These are phyloP conservation scores for Nymphalis urticae DNA, from an alignment of 2,888 invertebrate genomes.

Conservation along the genomic window DNA sequence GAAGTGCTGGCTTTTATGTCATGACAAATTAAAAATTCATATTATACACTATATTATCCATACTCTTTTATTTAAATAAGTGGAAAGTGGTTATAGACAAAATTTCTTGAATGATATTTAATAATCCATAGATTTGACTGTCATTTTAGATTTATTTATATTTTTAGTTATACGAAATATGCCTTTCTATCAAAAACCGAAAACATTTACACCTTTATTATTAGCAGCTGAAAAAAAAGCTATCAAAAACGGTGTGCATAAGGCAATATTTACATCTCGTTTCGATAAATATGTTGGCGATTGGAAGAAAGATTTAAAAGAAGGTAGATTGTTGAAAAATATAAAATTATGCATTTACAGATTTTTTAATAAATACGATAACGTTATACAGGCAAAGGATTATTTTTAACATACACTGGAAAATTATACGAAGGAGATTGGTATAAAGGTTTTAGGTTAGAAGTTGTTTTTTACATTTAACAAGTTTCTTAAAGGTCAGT, in stretches of 20 bases:
- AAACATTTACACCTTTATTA: constrained; percentile 61
- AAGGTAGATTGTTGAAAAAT: constrained; percentile 51
- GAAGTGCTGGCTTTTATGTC: too few relatives aligned
- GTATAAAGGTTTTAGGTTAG: constrained; percentile 72
- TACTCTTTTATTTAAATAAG: too few relatives aligned
- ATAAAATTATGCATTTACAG: not conserved
- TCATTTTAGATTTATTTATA: constrained; percentile 6
- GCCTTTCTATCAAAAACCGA: constrained; percentile 71
- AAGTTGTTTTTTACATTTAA: not conserved
- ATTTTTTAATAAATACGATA: not conserved
- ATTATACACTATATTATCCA: too few relatives aligned
- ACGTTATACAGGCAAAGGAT: constrained; percentile 74
- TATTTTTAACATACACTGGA: constrained; percentile 66
- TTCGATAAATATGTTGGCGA: constrained; percentile 82
- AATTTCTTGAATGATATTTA: too few relatives aligned
- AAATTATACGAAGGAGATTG: constrained; percentile 85
- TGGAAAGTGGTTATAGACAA: too few relatives aligned
- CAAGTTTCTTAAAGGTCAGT: too few relatives aligned
- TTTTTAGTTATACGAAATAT: constrained; percentile 44
- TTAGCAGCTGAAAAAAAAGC: constrained; percentile 68
- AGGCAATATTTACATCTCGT: constrained; percentile 78
- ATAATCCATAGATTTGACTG: not conserved
- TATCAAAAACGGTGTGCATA: constrained; percentile 80
- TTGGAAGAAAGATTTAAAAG: constrained; percentile 80
- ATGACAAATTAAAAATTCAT: too few relatives aligned